Evolutionary conservation across 2,888 invertebrate genomes (phyloP).

Genomic region (Bruchidius siliquastri): DNA sequence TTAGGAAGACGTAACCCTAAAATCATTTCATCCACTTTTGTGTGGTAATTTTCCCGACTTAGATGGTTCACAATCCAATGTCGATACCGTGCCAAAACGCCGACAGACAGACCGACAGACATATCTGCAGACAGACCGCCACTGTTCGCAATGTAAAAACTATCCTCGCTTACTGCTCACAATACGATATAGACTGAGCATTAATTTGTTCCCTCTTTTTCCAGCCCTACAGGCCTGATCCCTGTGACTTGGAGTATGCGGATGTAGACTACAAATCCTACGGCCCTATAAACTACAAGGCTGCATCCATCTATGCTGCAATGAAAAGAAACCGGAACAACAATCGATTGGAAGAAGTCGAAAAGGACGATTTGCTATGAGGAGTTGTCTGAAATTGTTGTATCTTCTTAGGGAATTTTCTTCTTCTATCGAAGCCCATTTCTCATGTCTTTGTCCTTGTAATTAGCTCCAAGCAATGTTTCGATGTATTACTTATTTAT

Average conservation of each 20-base stretch:
- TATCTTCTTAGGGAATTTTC: constrained; percentile 7
- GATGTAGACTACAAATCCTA: constrained; percentile 83
- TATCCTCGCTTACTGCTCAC: too few species aligned
- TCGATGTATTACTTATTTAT: background rate
- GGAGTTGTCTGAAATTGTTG: constrained; percentile 17
- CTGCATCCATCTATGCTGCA: constrained; percentile 76
- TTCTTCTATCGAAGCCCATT: background rate
- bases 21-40: too few species aligned
- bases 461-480: background rate
- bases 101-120: too few species aligned
- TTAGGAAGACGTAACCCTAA: too few species aligned
- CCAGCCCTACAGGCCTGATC: constrained; percentile 76
- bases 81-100: too few species aligned
- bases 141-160: too few species aligned
- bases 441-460: background rate
- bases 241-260: constrained; percentile 80
- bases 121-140: too few species aligned
- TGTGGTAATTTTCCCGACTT: too few species aligned
- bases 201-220: constrained; percentile 22
- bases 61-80: too few species aligned
- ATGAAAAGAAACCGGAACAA: constrained; percentile 60
- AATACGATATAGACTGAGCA: too few species aligned
- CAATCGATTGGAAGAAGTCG: constrained; percentile 37
- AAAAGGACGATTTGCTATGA: constrained; percentile 42
- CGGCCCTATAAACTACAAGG: constrained; percentile 89